Evolutionary conservation across 1,140 invertebrate species (phyloP).

Genomic region (Calephelis virginiensis): DNA sequence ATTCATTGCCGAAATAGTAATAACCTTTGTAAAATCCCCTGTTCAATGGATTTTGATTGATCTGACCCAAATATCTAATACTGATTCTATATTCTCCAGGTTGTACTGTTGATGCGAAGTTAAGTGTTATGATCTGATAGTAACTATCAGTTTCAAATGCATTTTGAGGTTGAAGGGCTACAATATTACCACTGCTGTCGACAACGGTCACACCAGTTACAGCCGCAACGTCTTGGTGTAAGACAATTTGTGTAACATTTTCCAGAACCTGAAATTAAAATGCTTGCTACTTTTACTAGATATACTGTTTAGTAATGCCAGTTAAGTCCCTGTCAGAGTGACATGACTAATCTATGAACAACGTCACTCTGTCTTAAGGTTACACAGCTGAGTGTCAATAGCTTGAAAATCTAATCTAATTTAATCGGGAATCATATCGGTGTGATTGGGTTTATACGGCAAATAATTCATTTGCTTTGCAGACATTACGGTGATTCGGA

Average conservation of each 20-base stretch:
- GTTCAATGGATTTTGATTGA: slow-evolving; percentile 56
- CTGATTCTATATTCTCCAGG: slow-evolving; percentile 53
- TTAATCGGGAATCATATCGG: no score
- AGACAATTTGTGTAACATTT: slow-evolving; percentile 53
- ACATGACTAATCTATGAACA: no score
- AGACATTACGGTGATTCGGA: no score
- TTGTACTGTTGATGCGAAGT: slow-evolving; percentile 42
- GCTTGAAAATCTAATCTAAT: no score
- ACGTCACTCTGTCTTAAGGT: no score
- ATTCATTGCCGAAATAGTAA: slow-evolving; percentile 46
- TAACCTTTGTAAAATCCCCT: slow-evolving; percentile 68
- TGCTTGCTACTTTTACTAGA: no score
- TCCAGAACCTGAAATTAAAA: slow-evolving; percentile 42
- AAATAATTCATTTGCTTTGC: no score
- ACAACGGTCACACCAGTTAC: slow-evolving; percentile 47
- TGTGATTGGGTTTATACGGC: no score
- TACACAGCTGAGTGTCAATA: no score
- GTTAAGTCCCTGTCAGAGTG: no score
- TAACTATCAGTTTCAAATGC: slow-evolving; percentile 51
- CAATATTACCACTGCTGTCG: slow-evolving; percentile 30
- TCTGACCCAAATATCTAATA: slow-evolving; percentile 47
- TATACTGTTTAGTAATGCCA: no score
- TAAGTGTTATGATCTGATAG: slow-evolving; percentile 55
- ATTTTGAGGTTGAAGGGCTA: slow-evolving; percentile 37
- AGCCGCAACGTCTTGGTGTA: slow-evolving; percentile 60